These are phyloP conservation scores for Leptinotarsa defecta DNA, from an alignment of 1,140 invertebrate species.

Conservation along the genomic window DNA sequence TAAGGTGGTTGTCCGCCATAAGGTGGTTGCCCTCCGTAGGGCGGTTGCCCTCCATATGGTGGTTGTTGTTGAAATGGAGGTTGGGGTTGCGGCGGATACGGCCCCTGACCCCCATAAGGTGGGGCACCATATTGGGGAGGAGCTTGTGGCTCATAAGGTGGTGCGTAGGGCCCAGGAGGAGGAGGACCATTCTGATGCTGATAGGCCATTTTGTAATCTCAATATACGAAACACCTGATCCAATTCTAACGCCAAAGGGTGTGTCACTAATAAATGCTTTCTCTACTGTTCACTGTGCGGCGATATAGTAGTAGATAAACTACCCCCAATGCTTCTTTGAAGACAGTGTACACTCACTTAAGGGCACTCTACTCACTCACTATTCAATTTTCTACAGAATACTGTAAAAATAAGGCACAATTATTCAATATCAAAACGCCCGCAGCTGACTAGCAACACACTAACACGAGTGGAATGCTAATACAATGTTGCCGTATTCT, in stretches of 20 bases:
- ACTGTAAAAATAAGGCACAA: too few species aligned
- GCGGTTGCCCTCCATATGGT: conserved; percentile 15
- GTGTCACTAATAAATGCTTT: background rate
- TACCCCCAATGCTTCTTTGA: too few species aligned
- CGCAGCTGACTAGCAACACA: too few species aligned
- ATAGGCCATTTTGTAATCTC: conserved; percentile 10
- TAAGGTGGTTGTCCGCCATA: conserved; percentile 12
- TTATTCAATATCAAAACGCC: too few species aligned
- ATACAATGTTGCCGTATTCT: too few species aligned
- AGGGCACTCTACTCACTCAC: too few species aligned
- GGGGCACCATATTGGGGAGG: conserved; percentile 16
- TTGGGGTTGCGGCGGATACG: conserved; percentile 4
- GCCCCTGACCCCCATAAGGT: conserved; percentile 12
- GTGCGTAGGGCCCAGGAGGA: conserved; percentile 17
- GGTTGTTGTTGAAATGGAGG: conserved; percentile 5
- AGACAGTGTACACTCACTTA: too few species aligned
- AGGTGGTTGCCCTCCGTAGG: conserved; percentile 7
- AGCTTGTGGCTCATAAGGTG: conserved; percentile 17
- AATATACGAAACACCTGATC: background rate
- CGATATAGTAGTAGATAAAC: background rate
- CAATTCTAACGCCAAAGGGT: background rate
- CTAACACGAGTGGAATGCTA: too few species aligned
- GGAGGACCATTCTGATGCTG: conserved; percentile 21
- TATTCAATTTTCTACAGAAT: too few species aligned
- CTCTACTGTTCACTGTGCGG: background rate